Percentiles rank a stretch among this genome's conserved stretches.
phyloP scores from a whole-genome alignment of 2,888 invertebrate genomes.

The Apodemia mormo region DNA sequence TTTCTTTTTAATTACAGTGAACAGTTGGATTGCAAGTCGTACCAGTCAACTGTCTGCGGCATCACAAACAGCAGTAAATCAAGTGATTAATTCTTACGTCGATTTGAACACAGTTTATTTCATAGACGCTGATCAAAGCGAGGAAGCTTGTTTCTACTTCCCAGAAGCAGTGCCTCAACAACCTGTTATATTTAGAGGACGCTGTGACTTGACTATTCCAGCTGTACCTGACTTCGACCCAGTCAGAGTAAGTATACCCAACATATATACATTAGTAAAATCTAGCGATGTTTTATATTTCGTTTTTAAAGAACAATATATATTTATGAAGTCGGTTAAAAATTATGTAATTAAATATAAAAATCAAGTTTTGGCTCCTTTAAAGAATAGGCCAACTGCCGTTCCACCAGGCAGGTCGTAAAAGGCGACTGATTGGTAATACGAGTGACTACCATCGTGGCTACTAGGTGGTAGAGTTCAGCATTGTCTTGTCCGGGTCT shows the following conservation, averaged over 20 bases:
- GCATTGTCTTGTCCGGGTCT: no score
- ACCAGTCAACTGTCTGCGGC: constrained; percentile 43
- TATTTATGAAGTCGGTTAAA: no score
- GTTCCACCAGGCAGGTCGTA: no score
- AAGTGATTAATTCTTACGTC: constrained; percentile 45
- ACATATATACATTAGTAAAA: no score
- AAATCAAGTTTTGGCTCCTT: no score
- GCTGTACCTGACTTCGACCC: constrained; percentile 40
- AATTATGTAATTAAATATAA: no score
- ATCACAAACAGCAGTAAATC: constrained; percentile 40
- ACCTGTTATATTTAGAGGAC: constrained; percentile 44
- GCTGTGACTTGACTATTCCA: constrained; percentile 37
- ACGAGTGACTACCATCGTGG: no score
- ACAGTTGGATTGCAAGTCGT: constrained; percentile 67
- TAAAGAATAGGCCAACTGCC: no score
- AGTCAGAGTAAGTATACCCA: constrained; percentile 39
- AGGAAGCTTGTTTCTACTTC: constrained; percentile 59
- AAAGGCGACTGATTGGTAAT: no score
- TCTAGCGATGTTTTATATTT: no score
- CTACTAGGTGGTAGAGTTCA: no score
- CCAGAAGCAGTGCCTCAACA: constrained; percentile 49
- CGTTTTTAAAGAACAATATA: no score
- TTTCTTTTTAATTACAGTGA: constrained; percentile 49
- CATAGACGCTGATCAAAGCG: constrained; percentile 47
- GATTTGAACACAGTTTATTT: constrained; percentile 54